Evolutionary conservation across 2,888 invertebrate genomes (phyloP), one percentile per base, ranked within the genome.

Genomic region (Unio pictorum): DNA sequence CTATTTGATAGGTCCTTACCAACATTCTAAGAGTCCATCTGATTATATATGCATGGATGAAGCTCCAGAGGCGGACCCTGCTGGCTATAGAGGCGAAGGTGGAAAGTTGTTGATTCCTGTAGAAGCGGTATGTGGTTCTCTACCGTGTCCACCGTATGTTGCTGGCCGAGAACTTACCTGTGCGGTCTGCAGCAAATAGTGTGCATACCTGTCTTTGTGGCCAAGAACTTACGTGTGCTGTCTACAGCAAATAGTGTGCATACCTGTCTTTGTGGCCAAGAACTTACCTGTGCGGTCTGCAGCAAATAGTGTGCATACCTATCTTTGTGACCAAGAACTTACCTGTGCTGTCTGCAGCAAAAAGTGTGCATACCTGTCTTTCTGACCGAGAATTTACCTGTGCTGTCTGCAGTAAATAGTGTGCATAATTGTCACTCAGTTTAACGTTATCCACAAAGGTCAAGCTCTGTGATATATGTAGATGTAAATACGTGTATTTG

Each of bases 331-430:
- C 28, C 34, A 64, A 45, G 71, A 75, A 55, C 20, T 79, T 2
- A 68, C 74, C 23, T 79, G 77, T 62, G 77, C 64, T 20, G 77
- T 80, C 5, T 80, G 80, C 60, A 68, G 74, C 3, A 79, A 73
- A 64, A 68, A 63, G 15, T 45, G 2, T 45, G 11, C 45, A 45
- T 15, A 45, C 11, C 11, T 15, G 15, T 34, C 7, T 69, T 1
- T 45, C 64, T 28, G 73, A 71, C 28, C 34, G 64, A 45, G 72
- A 75, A 55, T 17, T 80, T 2, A 68, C 74, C 23, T 80, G 79
- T 62, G 77, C 64, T n/a, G 77, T 80, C 5, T 80, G 80, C 60
- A 68, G 74, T 4, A 79, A 73, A 64, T 71, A 63, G 45, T 45
- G 45, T 15, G 11, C 45, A 45, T 15, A 45, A 45, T 3, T 45